phyloP scores from a whole-genome alignment of 1,140 invertebrate genomes.

The Drosophila repleta region DNA sequence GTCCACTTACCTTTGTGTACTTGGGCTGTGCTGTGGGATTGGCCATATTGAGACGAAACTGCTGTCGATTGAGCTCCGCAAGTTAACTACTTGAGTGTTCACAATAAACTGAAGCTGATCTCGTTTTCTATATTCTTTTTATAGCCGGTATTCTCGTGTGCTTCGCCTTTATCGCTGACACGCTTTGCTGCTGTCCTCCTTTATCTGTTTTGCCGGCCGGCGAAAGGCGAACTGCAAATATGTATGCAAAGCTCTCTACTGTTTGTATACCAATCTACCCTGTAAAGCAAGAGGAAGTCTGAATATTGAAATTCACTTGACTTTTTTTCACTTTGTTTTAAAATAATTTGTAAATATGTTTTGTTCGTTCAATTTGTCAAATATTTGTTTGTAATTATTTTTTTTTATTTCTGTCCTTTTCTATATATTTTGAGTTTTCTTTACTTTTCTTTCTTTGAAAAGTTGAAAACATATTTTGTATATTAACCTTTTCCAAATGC shows the following conservation, averaged over 20 bases:
- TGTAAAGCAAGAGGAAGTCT: neutral
- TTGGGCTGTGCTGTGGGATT: constrained; percentile 74
- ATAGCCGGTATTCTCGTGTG: constrained; percentile 25
- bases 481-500: too few species aligned
- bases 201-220: constrained; percentile 56
- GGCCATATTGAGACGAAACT: constrained; percentile 59
- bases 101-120: constrained; percentile 52
- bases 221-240: constrained; percentile 9
- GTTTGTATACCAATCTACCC: neutral
- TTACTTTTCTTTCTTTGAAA: too few species aligned
- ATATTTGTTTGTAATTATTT: too few species aligned
- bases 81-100: constrained; percentile 28
- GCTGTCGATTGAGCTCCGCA: neutral
- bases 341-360: too few species aligned
- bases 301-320: too few species aligned
- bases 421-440: too few species aligned
- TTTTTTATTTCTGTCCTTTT: too few species aligned
- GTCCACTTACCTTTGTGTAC: constrained; percentile 76
- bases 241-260: constrained; percentile 7
- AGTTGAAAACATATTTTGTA: too few species aligned
- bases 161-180: constrained; percentile 6
- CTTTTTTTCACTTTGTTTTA: too few species aligned
- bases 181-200: constrained; percentile 25
- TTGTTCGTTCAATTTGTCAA: too few species aligned
- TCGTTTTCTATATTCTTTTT: constrained; percentile 41